Evolutionary conservation across 2,888 invertebrate species (phyloP).

Genomic region (Pteria penguin): DNA sequence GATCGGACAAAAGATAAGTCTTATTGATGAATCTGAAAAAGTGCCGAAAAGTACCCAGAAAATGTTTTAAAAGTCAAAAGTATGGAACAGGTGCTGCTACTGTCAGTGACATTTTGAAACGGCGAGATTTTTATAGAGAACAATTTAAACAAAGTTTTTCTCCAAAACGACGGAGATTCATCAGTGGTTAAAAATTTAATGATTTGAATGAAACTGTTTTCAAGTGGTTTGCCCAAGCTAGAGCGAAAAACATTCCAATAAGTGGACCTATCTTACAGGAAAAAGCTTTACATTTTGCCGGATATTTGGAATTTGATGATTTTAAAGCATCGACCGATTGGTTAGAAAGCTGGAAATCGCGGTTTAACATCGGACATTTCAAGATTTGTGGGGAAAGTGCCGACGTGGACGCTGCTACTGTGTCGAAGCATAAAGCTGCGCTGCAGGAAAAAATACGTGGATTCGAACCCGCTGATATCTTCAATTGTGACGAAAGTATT

Average conservation of each 20-base stretch:
- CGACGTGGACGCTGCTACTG: not conserved
- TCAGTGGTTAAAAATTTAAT: too few relatives aligned
- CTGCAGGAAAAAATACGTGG: not conserved
- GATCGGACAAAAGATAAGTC: too few relatives aligned
- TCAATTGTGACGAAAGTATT: conserved; percentile 13
- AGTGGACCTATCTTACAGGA: conserved; percentile 38
- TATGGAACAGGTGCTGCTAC: too few relatives aligned
- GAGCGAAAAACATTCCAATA: conserved; percentile 19
- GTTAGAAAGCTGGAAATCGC: conserved; percentile 28
- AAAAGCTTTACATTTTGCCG: conserved; percentile 34
- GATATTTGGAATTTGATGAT: conserved; percentile 4
- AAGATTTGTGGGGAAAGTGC: conserved; percentile 24
- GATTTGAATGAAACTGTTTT: conserved; percentile 30
- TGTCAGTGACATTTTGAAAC: too few relatives aligned
- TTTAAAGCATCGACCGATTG: conserved; percentile 47
- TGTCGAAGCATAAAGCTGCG: not conserved
- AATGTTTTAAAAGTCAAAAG: too few relatives aligned
- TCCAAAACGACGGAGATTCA: too few relatives aligned
- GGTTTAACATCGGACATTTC: conserved; percentile 25
- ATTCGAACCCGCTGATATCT: not conserved
- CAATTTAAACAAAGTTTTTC: too few relatives aligned
- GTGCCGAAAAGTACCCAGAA: too few relatives aligned
- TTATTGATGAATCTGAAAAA: too few relatives aligned
- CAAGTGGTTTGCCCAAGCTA: conserved; percentile 23
- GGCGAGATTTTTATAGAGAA: too few relatives aligned